Evolutionary conservation across 2,888 invertebrate genomes (phyloP).

Genomic region (Lycocerus yunnanus): DNA sequence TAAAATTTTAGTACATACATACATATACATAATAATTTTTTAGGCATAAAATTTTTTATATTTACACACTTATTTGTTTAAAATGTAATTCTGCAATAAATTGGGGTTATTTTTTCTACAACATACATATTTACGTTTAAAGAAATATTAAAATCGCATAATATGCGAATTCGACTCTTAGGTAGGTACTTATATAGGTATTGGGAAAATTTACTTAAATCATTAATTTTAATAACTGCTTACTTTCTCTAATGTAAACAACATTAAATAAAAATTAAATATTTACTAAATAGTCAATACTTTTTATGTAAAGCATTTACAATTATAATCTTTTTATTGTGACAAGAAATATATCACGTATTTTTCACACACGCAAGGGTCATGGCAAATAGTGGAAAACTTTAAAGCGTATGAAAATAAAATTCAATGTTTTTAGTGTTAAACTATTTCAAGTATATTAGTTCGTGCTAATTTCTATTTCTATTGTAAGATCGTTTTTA

Average conservation of each 20-base stretch:
- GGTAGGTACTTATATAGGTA: background rate
- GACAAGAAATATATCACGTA: background rate
- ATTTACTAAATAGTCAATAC: background rate
- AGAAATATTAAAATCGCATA: no score
- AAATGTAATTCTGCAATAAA: no score
- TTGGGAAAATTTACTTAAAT: background rate
- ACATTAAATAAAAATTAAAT: background rate
- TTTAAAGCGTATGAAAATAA: slow-evolving; percentile 4
- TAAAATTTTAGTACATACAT: no score
- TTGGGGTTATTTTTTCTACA: no score
- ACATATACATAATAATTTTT: no score
- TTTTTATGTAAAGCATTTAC: background rate
- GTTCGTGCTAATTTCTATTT: slow-evolving; percentile 16
- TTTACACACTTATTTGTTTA: no score
- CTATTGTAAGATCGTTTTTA: slow-evolving; percentile 3
- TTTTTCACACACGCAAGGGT: background rate
- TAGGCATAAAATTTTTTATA: no score
- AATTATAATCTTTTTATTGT: background rate
- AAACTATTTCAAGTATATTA: slow-evolving; percentile 9
- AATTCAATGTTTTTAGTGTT: background rate
- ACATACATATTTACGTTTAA: no score
- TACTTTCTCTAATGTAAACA: background rate
- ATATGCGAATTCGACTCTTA: no score
- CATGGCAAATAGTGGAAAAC: background rate
- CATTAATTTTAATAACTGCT: background rate